Evolutionary conservation across 2,113 vertebrate species (phyloP).

Genomic region (Rhadina sibilatrix): DNA sequence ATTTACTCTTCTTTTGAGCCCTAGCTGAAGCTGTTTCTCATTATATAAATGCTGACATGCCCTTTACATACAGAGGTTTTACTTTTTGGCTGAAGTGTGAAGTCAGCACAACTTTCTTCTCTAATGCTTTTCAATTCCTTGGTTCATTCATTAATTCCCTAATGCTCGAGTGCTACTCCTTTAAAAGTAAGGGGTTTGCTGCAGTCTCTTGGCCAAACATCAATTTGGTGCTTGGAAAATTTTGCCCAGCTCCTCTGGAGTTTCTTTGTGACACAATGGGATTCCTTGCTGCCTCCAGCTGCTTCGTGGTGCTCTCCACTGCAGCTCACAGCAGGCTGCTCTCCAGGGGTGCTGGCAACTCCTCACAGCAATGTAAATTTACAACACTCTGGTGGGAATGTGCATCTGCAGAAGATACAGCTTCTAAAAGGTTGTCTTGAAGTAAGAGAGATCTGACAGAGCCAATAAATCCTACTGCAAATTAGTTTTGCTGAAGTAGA

Average conservation of each 20-base stretch:
- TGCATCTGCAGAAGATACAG: neutral
- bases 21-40: neutral
- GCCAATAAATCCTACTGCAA: neutral
- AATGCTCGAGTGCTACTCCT: neutral
- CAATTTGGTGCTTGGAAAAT: neutral
- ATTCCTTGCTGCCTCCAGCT: neutral
- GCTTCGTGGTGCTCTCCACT: fast-evolving
- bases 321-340: neutral
- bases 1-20: neutral
- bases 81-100: neutral
- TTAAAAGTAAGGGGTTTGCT: neutral
- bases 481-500: neutral
- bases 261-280: fast-evolving
- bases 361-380: neutral
- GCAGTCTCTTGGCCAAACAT: neutral
- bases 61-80: neutral
- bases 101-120: neutral
- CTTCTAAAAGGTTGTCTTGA: neutral
- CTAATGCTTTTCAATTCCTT: neutral
- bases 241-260: neutral
- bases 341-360: neutral
- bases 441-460: neutral
- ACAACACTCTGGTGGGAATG: neutral
- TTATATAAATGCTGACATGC: neutral
- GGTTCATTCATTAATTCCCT: neutral